A percentile compares a stretch with the other conserved stretches of the same genome.
Evolutionary conservation across 2,888 invertebrate genomes (phyloP).

Genomic region (Halictus ligatus): DNA sequence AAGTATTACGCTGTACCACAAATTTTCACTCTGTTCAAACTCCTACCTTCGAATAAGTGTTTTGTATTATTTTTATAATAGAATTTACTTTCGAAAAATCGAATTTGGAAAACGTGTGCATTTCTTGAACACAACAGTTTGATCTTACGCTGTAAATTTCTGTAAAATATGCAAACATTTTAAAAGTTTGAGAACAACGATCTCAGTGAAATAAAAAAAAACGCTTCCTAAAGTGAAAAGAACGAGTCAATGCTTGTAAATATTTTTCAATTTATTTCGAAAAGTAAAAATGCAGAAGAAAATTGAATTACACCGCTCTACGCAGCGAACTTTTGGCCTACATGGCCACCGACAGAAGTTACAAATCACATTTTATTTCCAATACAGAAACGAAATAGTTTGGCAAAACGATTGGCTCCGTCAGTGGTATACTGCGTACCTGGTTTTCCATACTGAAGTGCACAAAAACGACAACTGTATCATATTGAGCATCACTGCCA

Average conservation of each 20-base stretch:
- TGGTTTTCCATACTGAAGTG: not conserved
- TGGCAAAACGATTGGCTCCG: constrained; percentile 3
- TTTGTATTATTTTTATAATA: not conserved
- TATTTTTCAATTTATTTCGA: not conserved
- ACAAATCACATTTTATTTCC: constrained; percentile 12
- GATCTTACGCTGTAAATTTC: not conserved
- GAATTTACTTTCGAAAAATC: not conserved
- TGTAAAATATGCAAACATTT: not conserved
- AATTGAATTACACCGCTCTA: not conserved
- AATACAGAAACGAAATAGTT: constrained; percentile 8
- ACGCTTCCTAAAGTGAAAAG: not conserved
- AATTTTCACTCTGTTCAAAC: not conserved
- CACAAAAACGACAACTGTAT: not conserved
- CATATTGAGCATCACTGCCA: not conserved
- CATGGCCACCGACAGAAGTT: not conserved
- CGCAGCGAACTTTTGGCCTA: not conserved
- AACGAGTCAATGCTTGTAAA: not conserved
- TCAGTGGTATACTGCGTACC: not conserved
- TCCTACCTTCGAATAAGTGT: not conserved
- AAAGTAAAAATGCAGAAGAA: not conserved
- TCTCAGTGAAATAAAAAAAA: not conserved
- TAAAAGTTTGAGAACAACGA: not conserved
- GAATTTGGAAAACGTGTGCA: no score
- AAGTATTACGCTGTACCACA: not conserved
- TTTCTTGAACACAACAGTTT: not conserved